Evolutionary conservation across 2,888 invertebrate species (phyloP).

Genomic region (Disparrhopalites patrizii): DNA sequence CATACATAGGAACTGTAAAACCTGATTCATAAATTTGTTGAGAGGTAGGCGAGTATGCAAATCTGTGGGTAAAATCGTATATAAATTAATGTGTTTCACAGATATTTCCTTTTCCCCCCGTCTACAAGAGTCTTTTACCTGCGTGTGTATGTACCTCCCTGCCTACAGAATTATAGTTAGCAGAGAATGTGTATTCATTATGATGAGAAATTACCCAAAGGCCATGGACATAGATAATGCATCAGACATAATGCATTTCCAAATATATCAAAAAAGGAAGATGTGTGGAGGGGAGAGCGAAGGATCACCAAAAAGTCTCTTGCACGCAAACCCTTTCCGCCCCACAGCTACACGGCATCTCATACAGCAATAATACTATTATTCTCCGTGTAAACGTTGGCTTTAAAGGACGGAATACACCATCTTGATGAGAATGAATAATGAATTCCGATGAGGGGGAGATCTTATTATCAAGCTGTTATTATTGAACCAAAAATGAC

Average conservation of each 20-base stretch:
- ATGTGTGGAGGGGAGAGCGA: too few species aligned
- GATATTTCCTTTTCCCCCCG: too few species aligned
- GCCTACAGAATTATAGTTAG: too few species aligned
- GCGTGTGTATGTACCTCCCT: too few species aligned
- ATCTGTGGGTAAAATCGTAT: conserved; percentile 8
- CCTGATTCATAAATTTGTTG: conserved; percentile 10
- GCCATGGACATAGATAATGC: neutral
- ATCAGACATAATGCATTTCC: conserved; percentile 13
- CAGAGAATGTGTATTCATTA: conserved; percentile 16
- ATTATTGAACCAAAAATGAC: too few species aligned
- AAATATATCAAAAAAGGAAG: conserved; percentile 16
- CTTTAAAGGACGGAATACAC: too few species aligned
- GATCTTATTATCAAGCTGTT: too few species aligned
- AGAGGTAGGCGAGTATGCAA: conserved; percentile 13
- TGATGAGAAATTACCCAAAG: conserved; percentile 12
- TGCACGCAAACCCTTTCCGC: conserved; percentile 7
- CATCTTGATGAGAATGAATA: too few species aligned
- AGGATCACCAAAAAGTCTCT: conserved; percentile 2
- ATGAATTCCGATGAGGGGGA: too few species aligned
- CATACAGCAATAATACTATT: conserved; percentile 1
- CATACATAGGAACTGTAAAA: too few species aligned
- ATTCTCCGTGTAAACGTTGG: too few species aligned
- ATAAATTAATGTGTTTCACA: conserved; percentile 1
- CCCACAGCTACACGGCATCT: neutral
- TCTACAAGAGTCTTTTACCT: too few species aligned